Evolutionary conservation across 53 echinoderm and acorn worm species (phyloP).

Genomic region (Holothuria scabra): DNA sequence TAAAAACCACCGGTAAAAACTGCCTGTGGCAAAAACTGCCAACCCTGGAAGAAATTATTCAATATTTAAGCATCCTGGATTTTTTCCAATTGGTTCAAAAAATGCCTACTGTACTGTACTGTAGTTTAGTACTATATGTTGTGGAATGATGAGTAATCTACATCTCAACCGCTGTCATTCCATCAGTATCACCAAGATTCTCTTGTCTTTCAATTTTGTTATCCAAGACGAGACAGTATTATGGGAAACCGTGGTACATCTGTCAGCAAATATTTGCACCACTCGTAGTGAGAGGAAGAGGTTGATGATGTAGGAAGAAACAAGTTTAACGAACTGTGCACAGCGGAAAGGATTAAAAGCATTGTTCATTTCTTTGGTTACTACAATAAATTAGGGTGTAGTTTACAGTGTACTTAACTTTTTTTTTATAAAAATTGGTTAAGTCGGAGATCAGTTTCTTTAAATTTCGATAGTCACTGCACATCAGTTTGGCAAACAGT

Average conservation of each 20-base stretch:
- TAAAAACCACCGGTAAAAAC: no score
- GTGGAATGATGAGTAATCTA: no score
- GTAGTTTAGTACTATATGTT: no score
- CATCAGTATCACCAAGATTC: background rate
- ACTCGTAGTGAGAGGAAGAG: conserved; percentile 18
- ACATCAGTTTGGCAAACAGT: background rate
- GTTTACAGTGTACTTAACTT: background rate
- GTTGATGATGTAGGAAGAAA: conserved; percentile 2
- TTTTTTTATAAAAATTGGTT: background rate
- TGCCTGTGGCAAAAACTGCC: no score
- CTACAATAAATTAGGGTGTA: background rate
- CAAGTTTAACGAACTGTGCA: conserved; percentile 32
- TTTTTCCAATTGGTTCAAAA: no score
- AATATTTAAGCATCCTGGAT: no score
- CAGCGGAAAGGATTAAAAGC: background rate
- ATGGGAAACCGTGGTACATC: background rate
- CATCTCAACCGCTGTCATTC: no score
- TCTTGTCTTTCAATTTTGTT: conserved; percentile 28
- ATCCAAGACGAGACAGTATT: conserved; percentile 7
- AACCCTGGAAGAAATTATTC: no score
- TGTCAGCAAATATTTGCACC: conserved; percentile 40
- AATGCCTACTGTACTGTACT: no score
- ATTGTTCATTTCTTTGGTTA: background rate
- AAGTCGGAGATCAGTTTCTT: background rate
- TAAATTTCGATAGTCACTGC: background rate